Evolutionary conservation across 53 echinoderm and acorn worm species (phyloP).

Genomic region (Actinopyga echinites): DNA sequence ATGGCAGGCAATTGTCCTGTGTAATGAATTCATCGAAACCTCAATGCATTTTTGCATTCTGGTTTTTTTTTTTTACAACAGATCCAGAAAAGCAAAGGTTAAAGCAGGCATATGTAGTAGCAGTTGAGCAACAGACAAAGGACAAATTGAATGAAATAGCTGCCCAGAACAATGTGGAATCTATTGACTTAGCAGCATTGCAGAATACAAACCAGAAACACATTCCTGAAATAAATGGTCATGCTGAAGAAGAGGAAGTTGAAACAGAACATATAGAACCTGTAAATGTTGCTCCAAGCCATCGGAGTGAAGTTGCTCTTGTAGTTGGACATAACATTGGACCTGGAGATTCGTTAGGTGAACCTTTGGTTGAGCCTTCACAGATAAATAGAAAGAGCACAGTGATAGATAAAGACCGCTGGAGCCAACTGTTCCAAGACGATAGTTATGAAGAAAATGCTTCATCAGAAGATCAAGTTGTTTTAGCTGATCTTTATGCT

Average conservation of each 20-base stretch:
- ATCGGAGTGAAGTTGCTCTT: no score
- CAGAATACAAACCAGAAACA: conserved; percentile 32
- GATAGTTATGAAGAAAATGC: neutral
- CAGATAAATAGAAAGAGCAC: conserved; percentile 13
- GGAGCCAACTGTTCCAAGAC: conserved; percentile 21
- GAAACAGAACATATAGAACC: neutral
- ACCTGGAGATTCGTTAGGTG: neutral
- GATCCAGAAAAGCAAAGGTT: conserved; percentile 77
- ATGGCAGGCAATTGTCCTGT: no score
- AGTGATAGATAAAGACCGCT: neutral
- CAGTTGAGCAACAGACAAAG: conserved; percentile 82
- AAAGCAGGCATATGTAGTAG: conserved; percentile 95
- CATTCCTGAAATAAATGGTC: conserved; percentile 41
- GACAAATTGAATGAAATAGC: conserved; percentile 77
- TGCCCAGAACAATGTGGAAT: conserved; percentile 64
- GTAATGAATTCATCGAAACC: neutral
- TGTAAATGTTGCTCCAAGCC: no score
- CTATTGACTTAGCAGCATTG: conserved; percentile 61
- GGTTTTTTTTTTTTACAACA: conserved; percentile 38
- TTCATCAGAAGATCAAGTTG: conserved; percentile 17
- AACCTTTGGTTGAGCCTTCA: neutral
- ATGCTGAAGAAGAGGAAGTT: conserved; percentile 16
- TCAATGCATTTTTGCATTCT: neutral
- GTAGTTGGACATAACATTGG: no score
- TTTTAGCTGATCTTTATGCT: neutral